Evolutionary conservation across 1,140 invertebrate species (phyloP).

Genomic region (Charaxes varanes): DNA sequence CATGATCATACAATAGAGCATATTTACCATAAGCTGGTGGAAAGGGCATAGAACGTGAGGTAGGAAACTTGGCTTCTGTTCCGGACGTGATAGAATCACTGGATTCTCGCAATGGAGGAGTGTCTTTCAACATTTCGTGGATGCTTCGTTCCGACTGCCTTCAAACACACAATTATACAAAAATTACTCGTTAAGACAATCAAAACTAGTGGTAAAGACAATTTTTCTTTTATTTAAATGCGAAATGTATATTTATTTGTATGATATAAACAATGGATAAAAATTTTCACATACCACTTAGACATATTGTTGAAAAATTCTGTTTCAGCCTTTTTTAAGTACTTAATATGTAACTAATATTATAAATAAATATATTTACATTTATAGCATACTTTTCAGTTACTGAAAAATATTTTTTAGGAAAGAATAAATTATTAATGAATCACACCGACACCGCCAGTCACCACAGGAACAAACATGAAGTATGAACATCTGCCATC

Average conservation of each 20-base stretch:
- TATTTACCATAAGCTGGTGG: slow-evolving; percentile 59
- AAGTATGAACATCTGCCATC: too few relatives aligned
- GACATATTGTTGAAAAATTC: slow-evolving; percentile 37
- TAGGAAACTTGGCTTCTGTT: slow-evolving; percentile 73
- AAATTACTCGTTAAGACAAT: background rate
- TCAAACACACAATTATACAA: slow-evolving; percentile 6
- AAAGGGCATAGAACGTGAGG: slow-evolving; percentile 69
- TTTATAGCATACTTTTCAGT: too few relatives aligned
- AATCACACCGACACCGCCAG: too few relatives aligned
- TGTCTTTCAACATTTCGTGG: slow-evolving; percentile 91
- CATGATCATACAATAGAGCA: too few relatives aligned
- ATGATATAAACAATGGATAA: slow-evolving; percentile 13
- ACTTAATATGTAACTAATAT: too few relatives aligned
- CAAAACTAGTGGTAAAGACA: background rate
- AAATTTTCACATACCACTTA: slow-evolving; percentile 47
- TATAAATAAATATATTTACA: too few relatives aligned
- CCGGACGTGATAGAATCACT: slow-evolving; percentile 85
- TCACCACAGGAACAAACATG: too few relatives aligned
- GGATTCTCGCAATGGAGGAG: slow-evolving; percentile 85
- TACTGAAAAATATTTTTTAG: too few relatives aligned
- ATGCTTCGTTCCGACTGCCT: slow-evolving; percentile 82
- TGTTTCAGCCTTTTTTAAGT: slow-evolving; percentile 4
- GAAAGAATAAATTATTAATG: too few relatives aligned
- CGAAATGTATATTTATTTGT: background rate
- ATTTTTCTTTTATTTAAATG: background rate